phyloP scores from a whole-genome alignment of 2,113 vertebrate species.

The Myiozetetes cayanensis region DNA sequence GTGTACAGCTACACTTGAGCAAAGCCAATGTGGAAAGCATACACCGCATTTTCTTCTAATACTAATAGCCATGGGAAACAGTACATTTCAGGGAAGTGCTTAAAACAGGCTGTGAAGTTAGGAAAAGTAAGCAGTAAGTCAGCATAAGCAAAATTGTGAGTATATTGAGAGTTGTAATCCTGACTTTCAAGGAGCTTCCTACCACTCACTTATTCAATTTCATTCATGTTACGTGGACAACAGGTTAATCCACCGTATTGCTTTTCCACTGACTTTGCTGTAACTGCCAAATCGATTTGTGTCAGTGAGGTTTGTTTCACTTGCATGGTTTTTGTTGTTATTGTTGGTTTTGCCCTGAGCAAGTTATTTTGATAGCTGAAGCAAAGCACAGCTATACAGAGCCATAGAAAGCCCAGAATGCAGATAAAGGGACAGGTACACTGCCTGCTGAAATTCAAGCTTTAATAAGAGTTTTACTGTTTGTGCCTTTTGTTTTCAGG shows the following conservation, averaged over 20 bases:
- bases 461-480: not conserved
- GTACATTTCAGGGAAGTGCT: not conserved
- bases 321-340: not conserved
- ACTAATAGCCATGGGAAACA: not conserved
- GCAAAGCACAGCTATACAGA: not conserved
- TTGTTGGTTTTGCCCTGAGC: not conserved
- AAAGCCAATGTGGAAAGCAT: not conserved
- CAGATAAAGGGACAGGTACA: not conserved
- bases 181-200: not conserved
- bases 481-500: not conserved
- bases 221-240: not conserved
- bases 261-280: not conserved
- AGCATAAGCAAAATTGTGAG: not conserved
- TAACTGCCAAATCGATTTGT: slow-evolving; percentile 47
- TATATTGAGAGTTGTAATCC: not conserved
- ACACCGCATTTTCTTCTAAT: not conserved
- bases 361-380: not conserved
- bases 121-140: not conserved
- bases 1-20: not conserved
- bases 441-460: not conserved
- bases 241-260: not conserved
- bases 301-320: not conserved
- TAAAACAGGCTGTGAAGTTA: not conserved
- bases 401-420: not conserved
- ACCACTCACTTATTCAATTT: not conserved